Evolutionary conservation across 2,797 vertebrate species (phyloP).

Genomic region (Rhincodon typus): DNA sequence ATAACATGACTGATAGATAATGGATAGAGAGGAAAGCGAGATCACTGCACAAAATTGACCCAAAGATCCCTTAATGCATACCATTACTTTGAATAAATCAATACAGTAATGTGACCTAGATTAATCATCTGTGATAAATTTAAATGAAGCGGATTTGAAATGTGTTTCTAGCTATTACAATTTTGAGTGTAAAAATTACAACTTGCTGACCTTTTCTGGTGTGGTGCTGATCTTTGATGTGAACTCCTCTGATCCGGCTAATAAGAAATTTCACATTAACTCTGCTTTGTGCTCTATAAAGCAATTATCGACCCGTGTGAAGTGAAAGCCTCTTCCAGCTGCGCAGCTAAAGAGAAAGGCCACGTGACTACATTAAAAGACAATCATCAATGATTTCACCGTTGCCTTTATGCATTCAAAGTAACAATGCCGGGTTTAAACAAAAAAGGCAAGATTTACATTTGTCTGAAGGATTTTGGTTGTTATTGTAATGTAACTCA

Average conservation of each 20-base stretch:
- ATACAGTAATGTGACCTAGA: conserved; percentile 25
- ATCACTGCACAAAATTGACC: not conserved
- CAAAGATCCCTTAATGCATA: not conserved
- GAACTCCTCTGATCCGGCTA: conserved; percentile 16
- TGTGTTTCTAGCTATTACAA: conserved; percentile 7
- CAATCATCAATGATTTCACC: conserved; percentile 26
- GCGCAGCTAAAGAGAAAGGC: conserved; percentile 9
- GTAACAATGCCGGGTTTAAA: not conserved
- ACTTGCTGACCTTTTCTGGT: conserved; percentile 25
- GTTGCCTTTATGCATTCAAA: conserved; percentile 15
- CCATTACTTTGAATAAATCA: conserved; percentile 9
- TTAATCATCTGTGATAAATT: not conserved
- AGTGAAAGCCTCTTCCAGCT: conserved; percentile 33
- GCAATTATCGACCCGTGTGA: conserved; percentile 23
- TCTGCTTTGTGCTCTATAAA: conserved; percentile 27
- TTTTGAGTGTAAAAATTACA: not conserved
- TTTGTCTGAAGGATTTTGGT: not conserved
- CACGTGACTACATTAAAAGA: conserved; percentile 29
- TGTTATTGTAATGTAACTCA: not conserved
- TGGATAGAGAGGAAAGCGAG: not conserved
- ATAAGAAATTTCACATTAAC: conserved; percentile 28
- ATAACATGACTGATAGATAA: conserved; percentile 19
- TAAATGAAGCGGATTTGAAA: conserved; percentile 12
- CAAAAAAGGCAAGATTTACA: not conserved
- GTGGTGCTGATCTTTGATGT: conserved; percentile 23